These are phyloP conservation scores for Menidia menidia DNA, from an alignment of 2,797 vertebrate species.

Conservation along the genomic window DNA sequence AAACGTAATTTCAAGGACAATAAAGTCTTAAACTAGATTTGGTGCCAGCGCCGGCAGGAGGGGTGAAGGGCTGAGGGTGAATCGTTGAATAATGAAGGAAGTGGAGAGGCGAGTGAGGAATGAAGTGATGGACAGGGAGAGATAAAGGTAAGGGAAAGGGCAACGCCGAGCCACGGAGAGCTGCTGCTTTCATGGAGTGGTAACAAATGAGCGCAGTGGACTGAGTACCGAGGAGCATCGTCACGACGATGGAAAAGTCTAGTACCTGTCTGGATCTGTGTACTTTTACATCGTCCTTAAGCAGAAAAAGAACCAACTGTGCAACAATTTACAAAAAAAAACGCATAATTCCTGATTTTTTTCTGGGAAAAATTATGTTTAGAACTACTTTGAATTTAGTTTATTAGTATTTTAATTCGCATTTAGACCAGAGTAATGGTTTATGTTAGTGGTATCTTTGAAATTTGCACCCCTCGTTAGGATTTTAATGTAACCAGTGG, in stretches of 20 bases:
- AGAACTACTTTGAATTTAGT: no score
- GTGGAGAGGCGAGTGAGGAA: constrained; percentile 18
- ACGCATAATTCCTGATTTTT: no score
- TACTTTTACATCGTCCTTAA: no score
- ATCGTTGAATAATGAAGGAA: constrained; percentile 52
- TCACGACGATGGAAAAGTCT: constrained; percentile 1
- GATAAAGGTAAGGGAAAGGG: constrained; percentile 22
- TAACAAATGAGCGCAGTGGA: constrained; percentile 16
- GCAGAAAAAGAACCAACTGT: no score
- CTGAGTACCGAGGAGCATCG: background rate
- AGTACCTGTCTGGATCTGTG: no score
- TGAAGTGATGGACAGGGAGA: constrained; percentile 35
- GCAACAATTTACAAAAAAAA: no score
- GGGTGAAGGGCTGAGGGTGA: constrained; percentile 70
- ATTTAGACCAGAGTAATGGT: no score
- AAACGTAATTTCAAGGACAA: constrained; percentile 71
- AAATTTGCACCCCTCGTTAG: no score
- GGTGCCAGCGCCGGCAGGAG: constrained; percentile 37
- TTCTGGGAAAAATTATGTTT: no score
- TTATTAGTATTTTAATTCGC: no score
- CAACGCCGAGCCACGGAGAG: background rate
- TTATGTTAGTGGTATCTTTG: no score
- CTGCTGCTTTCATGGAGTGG: constrained; percentile 12
- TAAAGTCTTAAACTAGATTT: constrained; percentile 67
- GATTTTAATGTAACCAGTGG: no score